These are phyloP conservation scores for Tanypteryx hageni DNA, from an alignment of 2,888 invertebrate species.

Conservation along the genomic window DNA sequence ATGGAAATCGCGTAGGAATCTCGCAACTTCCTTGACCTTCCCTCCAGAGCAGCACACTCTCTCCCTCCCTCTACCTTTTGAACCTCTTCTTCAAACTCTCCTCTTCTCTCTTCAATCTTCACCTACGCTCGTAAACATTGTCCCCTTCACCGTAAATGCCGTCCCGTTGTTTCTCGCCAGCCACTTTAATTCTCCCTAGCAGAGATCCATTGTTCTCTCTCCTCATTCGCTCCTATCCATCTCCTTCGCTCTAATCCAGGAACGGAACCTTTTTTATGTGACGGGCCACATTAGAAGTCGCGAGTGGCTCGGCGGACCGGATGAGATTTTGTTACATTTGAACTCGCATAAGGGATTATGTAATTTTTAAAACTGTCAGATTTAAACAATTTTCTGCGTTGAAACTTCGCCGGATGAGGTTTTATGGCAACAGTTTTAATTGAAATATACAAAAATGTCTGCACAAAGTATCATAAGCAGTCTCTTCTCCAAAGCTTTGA, in stretches of 20 bases:
- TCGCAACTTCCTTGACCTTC: conserved; percentile 24
- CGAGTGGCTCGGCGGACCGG: neutral
- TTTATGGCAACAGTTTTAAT: no score
- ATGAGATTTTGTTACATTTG: no score
- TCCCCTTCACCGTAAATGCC: conserved; percentile 1
- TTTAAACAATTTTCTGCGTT: no score
- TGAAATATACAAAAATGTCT: no score
- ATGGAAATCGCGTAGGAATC: neutral
- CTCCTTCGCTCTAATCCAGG: no score
- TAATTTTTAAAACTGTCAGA: no score
- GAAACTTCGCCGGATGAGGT: no score
- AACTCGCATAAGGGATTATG: no score
- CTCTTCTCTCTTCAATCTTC: neutral
- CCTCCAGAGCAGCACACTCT: neutral
- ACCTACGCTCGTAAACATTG: conserved; percentile 22
- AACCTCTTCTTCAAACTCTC: neutral
- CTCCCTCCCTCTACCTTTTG: neutral
- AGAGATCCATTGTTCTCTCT: no score
- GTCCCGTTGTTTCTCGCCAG: neutral
- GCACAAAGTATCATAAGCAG: no score
- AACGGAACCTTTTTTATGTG: no score
- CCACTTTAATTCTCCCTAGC: neutral
- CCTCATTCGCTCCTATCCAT: neutral
- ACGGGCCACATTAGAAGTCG: neutral
- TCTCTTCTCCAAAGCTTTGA: no score